Conservation (phyloP, 2,888 invertebrate genomes). For the Odontomyia ornata region DNA sequence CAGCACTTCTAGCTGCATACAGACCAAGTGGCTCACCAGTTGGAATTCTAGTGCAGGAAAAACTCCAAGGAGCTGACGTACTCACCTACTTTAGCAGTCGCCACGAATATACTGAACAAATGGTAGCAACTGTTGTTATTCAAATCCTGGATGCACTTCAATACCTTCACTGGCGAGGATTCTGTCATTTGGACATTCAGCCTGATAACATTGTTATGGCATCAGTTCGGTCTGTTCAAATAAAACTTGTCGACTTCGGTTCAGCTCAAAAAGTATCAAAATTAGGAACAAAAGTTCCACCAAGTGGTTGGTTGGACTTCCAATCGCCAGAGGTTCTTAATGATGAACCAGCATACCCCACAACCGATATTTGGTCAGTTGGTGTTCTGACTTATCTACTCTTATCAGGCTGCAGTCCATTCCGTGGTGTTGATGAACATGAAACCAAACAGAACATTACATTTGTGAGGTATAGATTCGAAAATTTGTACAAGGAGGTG, state of each 20-base stretch:
- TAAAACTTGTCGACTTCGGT: conserved; percentile 94
- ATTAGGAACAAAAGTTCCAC: conserved; percentile 72
- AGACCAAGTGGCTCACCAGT: conserved; percentile 73
- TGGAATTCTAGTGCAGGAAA: conserved; percentile 80
- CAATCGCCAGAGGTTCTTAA: conserved; percentile 88
- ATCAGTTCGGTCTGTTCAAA: conserved; percentile 81
- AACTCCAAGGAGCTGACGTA: conserved; percentile 90
- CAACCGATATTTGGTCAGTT: conserved; percentile 95
- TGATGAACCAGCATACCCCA: conserved; percentile 87
- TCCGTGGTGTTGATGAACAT: conserved; percentile 80
- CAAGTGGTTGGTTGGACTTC: conserved; percentile 78
- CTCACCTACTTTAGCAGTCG: conserved; percentile 87
- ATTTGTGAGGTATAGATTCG: conserved; percentile 91
- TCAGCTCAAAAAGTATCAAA: conserved; percentile 84
- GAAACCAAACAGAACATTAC: conserved; percentile 93
- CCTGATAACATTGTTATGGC: conserved; percentile 96
- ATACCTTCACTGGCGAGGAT: conserved; percentile 94
- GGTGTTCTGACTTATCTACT: conserved; percentile 92
- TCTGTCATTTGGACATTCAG: conserved; percentile 88
- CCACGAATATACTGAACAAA: conserved; percentile 92
- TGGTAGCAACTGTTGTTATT: conserved; percentile 84
- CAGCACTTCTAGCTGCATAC: conserved; percentile 76
- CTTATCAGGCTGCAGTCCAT: conserved; percentile 92
- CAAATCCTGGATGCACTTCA: conserved; percentile 91
- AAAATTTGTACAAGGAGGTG: conserved; percentile 92